These are phyloP conservation scores for Pemphigus obesinymphae DNA, from an alignment of 1,140 invertebrate species.

Conservation along the genomic window DNA sequence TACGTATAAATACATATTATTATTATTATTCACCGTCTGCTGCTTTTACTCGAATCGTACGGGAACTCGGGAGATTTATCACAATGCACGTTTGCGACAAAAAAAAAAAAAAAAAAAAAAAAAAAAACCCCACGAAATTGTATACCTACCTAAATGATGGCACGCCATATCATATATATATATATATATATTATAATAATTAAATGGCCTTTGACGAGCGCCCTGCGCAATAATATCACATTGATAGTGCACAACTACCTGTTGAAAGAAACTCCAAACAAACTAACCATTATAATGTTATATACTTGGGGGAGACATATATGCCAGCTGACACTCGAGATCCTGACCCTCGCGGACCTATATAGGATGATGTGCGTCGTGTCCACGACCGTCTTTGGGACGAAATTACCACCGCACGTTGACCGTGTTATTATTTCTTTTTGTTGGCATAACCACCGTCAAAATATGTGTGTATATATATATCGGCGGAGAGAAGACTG, in stretches of 20 bases:
- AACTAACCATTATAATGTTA: neutral
- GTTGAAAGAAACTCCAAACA: constrained; percentile 25
- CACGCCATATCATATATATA: no score
- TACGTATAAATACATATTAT: no score
- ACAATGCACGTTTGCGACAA: no score
- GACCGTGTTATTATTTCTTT: constrained; percentile 13
- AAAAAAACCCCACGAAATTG: no score
- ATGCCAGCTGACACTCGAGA: constrained; percentile 36
- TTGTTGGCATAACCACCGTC: neutral
- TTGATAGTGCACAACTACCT: neutral
- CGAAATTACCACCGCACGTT: neutral
- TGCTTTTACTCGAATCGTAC: no score
- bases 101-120: no score
- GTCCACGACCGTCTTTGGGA: neutral
- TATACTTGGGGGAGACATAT: neutral
- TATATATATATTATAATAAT: neutral
- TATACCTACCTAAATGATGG: no score
- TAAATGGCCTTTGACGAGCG: neutral
- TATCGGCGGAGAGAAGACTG: no score
- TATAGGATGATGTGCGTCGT: neutral
- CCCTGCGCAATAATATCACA: neutral
- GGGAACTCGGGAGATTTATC: no score
- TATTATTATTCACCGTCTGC: no score
- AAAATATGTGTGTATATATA: no score
- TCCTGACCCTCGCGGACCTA: neutral